Conservation (phyloP, 2,888 invertebrate genomes). For the Ennomos erosarius region DNA sequence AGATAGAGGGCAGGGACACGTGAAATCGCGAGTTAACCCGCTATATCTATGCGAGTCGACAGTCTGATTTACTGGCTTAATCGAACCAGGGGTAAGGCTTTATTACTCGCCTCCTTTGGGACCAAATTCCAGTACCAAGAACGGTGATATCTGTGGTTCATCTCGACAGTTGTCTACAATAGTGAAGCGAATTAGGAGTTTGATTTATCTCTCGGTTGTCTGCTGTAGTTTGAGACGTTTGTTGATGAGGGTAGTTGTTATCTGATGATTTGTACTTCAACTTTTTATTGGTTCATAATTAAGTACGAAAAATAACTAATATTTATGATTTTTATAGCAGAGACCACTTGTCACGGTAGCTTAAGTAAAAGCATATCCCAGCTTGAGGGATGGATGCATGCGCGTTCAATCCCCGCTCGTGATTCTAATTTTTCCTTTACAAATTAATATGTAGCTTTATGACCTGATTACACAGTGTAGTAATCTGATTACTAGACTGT, state of each 20-base stretch:
- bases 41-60: constrained; percentile 72
- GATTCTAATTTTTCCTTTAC: no score
- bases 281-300: neutral
- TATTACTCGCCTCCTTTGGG: constrained; percentile 61
- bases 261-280: constrained; percentile 21
- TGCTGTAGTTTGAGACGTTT: constrained; percentile 32
- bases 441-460: no score
- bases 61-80: constrained; percentile 75
- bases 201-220: constrained; percentile 45
- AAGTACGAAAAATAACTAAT: neutral
- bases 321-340: no score
- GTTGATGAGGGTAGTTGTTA: constrained; percentile 26
- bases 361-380: no score
- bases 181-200: constrained; percentile 54
- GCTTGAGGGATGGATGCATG: no score
- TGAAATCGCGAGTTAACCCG: constrained; percentile 77
- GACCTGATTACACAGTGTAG: no score
- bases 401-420: no score
- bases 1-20: constrained; percentile 71
- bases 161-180: constrained; percentile 50
- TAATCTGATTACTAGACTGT: no score
- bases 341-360: no score
- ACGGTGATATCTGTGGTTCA: constrained; percentile 43
- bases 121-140: constrained; percentile 52
- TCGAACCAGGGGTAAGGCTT: constrained; percentile 65